Evolutionary conservation across 2,888 invertebrate genomes (phyloP), one percentile per base, ranked within the genome.

Genomic region (Argyra leucocephala): DNA sequence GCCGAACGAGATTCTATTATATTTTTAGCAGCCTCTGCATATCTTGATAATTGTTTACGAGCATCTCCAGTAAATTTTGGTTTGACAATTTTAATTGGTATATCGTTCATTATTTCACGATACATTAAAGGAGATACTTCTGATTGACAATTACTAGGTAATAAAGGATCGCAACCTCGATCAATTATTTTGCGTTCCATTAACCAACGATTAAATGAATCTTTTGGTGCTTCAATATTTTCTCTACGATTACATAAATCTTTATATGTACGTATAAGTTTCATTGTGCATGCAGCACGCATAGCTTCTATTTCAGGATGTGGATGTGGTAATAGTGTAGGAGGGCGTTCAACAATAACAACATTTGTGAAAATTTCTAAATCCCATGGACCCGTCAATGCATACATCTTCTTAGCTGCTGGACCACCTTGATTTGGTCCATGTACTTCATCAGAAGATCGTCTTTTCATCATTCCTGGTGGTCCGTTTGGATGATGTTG

Each of bases 91-190:
- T 95, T 96, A 67, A 97, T 93, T 12, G 97, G 97, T 76, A 98
- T 94, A 81, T 97, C 96, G 80, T 95, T 93, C 94, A 97, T 96
- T 64, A 97, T 94, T 82, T 97, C 97, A 70, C 93, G 88, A 81
- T 95, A 95, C 96, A 97, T 95, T 1, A 92, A 90, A 76, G 88
- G 86, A 6, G 96, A 96, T 72, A 97, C 89, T 81, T 96, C 96
- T 1, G 93, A 91, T 71, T 88, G 87, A 80, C 96, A 96, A 76
- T 89, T 89, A 78, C 93, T 93, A 9, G 97, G 96, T 63, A 97
- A 81, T 63, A 97, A 79, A 0, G 96, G 93, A 81, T 97, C 97
- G 65, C 86, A 87, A 1, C 96, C 96, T 74, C 86, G 87, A 76
- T 95, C 94, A 70, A 89, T 86, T 0, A 95, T 91, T 82, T 96